Percentiles rank a stretch among this genome's conserved stretches.
Evolutionary conservation across 2,797 vertebrate genomes (phyloP).

Genomic region (Mus minutoides): DNA sequence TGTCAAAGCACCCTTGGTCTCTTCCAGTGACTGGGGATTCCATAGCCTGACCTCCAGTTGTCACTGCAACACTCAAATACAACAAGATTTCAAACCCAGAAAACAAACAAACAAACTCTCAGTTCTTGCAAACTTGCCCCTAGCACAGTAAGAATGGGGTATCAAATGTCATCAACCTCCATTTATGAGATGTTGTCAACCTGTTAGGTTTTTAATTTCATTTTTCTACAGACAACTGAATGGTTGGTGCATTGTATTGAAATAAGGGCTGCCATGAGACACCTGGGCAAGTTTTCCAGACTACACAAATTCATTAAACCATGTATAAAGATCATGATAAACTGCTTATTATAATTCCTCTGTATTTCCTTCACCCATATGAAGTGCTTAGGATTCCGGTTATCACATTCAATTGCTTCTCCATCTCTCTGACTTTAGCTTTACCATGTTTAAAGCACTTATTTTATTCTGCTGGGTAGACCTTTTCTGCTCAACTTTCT

Average conservation of each 20-base stretch:
- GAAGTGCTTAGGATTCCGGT: neutral
- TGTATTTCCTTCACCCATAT: neutral
- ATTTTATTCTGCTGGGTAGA: neutral
- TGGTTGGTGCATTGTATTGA: neutral
- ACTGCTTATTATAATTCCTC: neutral
- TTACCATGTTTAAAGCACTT: neutral
- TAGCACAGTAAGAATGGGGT: constrained; percentile 16
- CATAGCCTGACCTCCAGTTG: fast-evolving
- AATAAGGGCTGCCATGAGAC: neutral
- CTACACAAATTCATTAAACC: neutral
- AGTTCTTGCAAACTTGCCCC: neutral
- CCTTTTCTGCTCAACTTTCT: neutral
- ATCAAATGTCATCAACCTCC: constrained; percentile 41
- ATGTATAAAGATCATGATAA: neutral
- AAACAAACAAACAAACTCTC: constrained; percentile 34
- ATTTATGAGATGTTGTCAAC: constrained; percentile 44
- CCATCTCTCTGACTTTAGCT: neutral
- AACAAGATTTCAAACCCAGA: constrained; percentile 41
- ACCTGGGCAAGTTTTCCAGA: neutral
- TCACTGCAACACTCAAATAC: neutral
- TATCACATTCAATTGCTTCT: neutral
- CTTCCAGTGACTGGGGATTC: constrained; percentile 36
- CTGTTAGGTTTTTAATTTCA: constrained; percentile 1
- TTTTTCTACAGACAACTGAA: constrained; percentile 41
- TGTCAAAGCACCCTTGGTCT: neutral